Evolutionary conservation across 2,888 invertebrate species (phyloP).

Genomic region (Apamea sordens): DNA sequence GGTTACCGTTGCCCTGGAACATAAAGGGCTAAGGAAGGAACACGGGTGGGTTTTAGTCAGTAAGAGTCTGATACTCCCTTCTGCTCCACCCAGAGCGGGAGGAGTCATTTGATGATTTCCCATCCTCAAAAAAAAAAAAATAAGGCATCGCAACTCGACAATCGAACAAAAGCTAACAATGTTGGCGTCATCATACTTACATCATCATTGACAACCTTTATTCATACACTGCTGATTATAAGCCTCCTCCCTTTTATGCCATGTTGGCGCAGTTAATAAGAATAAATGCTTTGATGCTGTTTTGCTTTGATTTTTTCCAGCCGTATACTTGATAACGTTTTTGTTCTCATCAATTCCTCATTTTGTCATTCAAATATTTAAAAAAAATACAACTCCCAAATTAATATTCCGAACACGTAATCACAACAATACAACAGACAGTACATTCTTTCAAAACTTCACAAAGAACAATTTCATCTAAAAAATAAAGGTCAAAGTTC

Average conservation of each 20-base stretch:
- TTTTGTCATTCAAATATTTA: neutral
- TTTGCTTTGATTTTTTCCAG: neutral
- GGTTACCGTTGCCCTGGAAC: no score
- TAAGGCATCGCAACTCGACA: neutral
- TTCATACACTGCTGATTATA: neutral
- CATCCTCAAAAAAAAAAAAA: no score
- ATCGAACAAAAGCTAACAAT: neutral
- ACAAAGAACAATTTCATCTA: constrained; percentile 34
- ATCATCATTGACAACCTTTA: neutral
- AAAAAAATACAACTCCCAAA: neutral
- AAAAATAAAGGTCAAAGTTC: constrained; percentile 59
- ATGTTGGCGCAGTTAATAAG: neutral
- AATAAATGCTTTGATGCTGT: neutral
- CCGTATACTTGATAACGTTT: neutral
- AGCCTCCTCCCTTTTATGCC: neutral
- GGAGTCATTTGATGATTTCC: no score
- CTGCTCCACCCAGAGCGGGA: no score
- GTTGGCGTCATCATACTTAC: neutral
- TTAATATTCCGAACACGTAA: constrained; percentile 45
- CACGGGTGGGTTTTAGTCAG: no score
- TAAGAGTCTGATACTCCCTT: no score
- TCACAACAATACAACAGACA: constrained; percentile 12
- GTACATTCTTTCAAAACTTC: constrained; percentile 28
- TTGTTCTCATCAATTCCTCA: neutral
- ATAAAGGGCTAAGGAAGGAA: no score